Evolutionary conservation across 2,113 vertebrate species (phyloP).

Genomic region (Carettochelys insculpta): DNA sequence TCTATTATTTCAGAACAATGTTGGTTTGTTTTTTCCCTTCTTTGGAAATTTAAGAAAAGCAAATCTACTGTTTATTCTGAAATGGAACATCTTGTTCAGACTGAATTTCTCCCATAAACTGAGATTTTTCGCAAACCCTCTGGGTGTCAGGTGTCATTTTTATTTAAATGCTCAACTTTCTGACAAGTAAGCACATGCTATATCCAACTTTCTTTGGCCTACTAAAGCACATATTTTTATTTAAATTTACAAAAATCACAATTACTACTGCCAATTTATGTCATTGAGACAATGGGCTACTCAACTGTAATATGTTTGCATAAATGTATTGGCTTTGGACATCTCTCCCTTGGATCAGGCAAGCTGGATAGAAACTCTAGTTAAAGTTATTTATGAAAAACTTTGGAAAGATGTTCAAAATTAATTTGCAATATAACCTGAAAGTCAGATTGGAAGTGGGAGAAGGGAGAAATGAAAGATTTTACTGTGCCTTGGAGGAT

Average conservation of each 20-base stretch:
- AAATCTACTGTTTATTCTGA: not conserved
- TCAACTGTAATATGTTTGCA: conserved; percentile 42
- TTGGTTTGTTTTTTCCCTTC: not conserved
- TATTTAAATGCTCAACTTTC: not conserved
- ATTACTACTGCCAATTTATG: conserved; percentile 34
- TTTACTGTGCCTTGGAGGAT: not conserved
- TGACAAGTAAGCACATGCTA: not conserved
- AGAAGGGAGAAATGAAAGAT: not conserved
- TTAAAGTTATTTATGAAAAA: not conserved
- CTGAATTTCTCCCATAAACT: not conserved
- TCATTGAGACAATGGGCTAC: conserved; percentile 23
- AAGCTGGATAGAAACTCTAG: not conserved
- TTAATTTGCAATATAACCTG: not conserved
- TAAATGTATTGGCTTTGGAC: not conserved
- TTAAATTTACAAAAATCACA: conserved; percentile 34
- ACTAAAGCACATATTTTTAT: conserved; percentile 9
- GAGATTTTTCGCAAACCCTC: not conserved
- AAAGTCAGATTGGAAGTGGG: not conserved
- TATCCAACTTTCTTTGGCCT: not conserved
- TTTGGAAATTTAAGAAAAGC: not conserved
- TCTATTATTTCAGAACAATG: not conserved
- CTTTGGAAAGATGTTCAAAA: not conserved
- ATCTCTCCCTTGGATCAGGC: not conserved
- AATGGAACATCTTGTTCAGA: not conserved
- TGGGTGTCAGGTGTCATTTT: not conserved